phyloP scores from a whole-genome alignment of 2,888 invertebrate genomes.

The Blomia tropicalis region DNA sequence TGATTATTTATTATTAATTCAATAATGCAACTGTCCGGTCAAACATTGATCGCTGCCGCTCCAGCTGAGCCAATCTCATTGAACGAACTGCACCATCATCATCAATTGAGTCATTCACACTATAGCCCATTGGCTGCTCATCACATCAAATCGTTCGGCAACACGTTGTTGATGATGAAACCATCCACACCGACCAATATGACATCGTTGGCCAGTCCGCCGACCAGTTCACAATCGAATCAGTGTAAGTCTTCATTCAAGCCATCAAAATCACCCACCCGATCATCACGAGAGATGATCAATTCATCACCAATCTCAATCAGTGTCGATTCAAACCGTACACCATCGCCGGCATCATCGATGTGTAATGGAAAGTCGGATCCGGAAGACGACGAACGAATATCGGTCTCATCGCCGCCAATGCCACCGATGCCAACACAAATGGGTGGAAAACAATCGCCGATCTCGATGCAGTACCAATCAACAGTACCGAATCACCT shows the following conservation, averaged over 20 bases:
- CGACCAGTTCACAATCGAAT: neutral
- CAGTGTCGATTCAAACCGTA: neutral
- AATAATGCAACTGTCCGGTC: slow-evolving; percentile 3
- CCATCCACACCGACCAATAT: neutral
- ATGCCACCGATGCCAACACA: no score
- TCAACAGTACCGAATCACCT: neutral
- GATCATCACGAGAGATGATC: neutral
- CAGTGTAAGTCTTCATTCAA: no score
- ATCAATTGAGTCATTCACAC: neutral
- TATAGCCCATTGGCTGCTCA: neutral
- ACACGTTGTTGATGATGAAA: neutral
- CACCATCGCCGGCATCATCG: neutral
- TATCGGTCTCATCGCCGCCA: neutral
- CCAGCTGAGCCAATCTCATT: neutral
- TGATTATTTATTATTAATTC: no score
- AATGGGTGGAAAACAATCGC: no score
- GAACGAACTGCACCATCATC: slow-evolving; percentile 3
- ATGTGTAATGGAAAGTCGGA: neutral
- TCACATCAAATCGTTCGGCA: neutral
- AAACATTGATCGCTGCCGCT: slow-evolving; percentile 1
- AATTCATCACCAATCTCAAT: neutral
- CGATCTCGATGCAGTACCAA: neutral
- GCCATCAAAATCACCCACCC: neutral
- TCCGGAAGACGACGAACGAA: neutral
- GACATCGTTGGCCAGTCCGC: neutral